Base-by-base conservation (phyloP, 2,113 vertebrate genomes). In the Scytalopus superciliaris region DNA sequence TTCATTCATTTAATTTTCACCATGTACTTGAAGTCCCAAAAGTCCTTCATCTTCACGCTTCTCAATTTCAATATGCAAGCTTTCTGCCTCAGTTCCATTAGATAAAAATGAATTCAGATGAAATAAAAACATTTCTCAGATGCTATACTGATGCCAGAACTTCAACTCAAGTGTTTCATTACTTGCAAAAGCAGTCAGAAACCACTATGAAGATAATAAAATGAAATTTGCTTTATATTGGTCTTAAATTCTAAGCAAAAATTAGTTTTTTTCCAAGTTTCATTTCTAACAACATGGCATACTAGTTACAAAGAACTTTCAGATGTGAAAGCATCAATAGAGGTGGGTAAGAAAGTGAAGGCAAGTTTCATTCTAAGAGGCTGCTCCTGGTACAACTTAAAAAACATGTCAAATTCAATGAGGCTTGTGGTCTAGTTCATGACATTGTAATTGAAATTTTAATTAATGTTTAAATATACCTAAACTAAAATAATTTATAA, bases 91-190 rank as follows among this genome's bases (percentile, higher is more conserved):
- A 74, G 75, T 31, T 83, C 62, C 57, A 39, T 72, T 87, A 93
- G 67, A 86, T 42, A 94, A 94, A 95, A 96, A 93, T 37, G 0
- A 94, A 93, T 81, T 95, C 80, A 89, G 42, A 45, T 66, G 76
- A 93, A 93, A 79, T 53, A 88, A 88, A 95, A 93, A 60, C 67
- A 90, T 64, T 90, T 91, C 53, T 86, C 37, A 83, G 63, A 80
- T 40, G 40, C 10, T 86, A 59, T 17, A 88, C 57, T 92, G 63
- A 69, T 45, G 59, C 30, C 45, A 87, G 53, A 91, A 79, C n/a
- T 93, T 64, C 56, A 90, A 72, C 31, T 74, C 55, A 53, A 90
- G 53, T 53, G 59, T 59, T 90, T 90, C 22, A 87, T 91, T 87
- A 75, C 45, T 76, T 91, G 19, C 22, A 85, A 78, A 91, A 79